These are phyloP conservation scores for Agapornis roseicollis DNA, from an alignment of 2,113 vertebrate genomes.

Conservation along the genomic window DNA sequence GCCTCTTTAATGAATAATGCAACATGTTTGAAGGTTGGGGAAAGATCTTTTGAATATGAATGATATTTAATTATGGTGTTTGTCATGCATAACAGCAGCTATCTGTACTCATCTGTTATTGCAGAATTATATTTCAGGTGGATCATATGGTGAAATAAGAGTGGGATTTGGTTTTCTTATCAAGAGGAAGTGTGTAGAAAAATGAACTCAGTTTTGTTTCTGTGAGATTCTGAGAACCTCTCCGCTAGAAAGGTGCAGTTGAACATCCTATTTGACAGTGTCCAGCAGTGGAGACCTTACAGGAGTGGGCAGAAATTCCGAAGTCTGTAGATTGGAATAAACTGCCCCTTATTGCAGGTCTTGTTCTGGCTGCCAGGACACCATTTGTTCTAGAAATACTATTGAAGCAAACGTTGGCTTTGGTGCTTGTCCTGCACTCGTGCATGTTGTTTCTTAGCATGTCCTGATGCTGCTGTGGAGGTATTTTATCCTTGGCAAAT, in stretches of 20 bases:
- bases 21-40: not conserved
- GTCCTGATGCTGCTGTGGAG: not conserved
- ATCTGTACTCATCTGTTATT: not conserved
- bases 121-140: not conserved
- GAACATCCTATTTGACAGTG: not conserved
- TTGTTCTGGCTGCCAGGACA: not conserved
- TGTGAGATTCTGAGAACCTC: not conserved
- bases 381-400: accelerated
- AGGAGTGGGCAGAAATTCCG: not conserved
- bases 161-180: not conserved
- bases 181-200: not conserved
- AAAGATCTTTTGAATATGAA: not conserved
- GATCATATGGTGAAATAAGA: not conserved
- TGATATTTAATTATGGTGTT: not conserved
- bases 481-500: slow-evolving; percentile 2
- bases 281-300: not conserved
- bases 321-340: not conserved
- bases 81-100: not conserved
- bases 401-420: not conserved
- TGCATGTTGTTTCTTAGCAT: not conserved
- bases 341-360: not conserved
- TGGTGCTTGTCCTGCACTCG: not conserved
- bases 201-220: not conserved
- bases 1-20: not conserved
- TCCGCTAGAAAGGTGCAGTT: not conserved